These are phyloP conservation scores for Diadegma fenestrale DNA, from an alignment of 2,888 invertebrate genomes.

Conservation along the genomic window DNA sequence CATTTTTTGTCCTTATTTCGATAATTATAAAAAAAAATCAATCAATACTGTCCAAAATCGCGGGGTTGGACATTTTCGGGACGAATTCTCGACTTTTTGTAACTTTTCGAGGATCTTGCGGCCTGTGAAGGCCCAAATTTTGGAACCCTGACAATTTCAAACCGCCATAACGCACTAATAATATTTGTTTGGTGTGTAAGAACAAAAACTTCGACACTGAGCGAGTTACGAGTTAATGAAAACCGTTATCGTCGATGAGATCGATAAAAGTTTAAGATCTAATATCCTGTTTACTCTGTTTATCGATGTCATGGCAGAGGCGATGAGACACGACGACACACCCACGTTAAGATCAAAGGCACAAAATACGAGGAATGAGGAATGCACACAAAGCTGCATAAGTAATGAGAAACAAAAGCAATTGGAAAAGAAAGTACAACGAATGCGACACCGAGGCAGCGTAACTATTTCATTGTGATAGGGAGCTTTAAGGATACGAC, in stretches of 20 bases:
- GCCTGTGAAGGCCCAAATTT: not conserved
- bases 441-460: conserved; percentile 46
- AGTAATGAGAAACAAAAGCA: conserved; percentile 10
- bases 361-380: conserved; percentile 42
- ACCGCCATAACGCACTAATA: not conserved
- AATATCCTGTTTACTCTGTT: not conserved
- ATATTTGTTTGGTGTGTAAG: not conserved
- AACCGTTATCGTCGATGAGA: not conserved
- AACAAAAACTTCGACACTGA: not conserved
- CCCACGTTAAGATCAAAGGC: conserved; percentile 8
- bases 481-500: not conserved
- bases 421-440: conserved; percentile 18
- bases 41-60: no score
- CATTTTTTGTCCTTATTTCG: not conserved
- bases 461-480: conserved; percentile 53
- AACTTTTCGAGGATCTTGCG: not conserved
- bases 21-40: not conserved
- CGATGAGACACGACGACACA: not conserved
- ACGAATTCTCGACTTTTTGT: no score
- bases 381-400: conserved; percentile 31
- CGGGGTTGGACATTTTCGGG: no score
- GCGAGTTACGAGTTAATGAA: not conserved
- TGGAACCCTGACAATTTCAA: not conserved
- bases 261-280: not conserved
- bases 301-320: not conserved